phyloP scores from a whole-genome alignment of 1,140 invertebrate genomes.

The Telenomus remus region DNA sequence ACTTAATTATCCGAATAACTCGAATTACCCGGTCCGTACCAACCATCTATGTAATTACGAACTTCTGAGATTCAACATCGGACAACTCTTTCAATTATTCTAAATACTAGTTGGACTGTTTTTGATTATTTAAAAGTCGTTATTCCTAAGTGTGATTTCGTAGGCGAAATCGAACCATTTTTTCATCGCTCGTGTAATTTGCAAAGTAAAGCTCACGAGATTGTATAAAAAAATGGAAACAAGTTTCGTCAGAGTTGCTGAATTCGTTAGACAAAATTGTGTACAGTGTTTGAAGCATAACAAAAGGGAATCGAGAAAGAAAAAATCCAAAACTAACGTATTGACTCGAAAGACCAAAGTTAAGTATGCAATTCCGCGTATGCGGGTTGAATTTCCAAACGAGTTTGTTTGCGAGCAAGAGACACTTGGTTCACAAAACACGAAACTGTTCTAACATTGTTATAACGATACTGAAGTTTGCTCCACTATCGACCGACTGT shows the following conservation, averaged over 20 bases:
- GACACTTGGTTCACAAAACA: conserved; percentile 20
- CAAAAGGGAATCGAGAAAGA: too few species aligned
- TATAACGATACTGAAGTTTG: conserved; percentile 42
- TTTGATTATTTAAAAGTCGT: conserved; percentile 3
- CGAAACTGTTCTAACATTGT: conserved; percentile 36
- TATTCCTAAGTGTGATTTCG: neutral
- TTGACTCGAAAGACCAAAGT: conserved; percentile 8
- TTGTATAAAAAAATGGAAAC: too few species aligned
- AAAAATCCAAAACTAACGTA: neutral
- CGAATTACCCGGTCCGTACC: conserved; percentile 1
- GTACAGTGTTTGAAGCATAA: too few species aligned
- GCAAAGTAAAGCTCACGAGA: too few species aligned
- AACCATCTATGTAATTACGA: conserved; percentile 8
- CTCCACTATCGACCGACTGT: conserved; percentile 31
- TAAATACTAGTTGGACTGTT: conserved; percentile 8
- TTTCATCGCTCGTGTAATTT: neutral
- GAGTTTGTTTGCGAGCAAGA: conserved; percentile 17
- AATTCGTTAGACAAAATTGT: too few species aligned
- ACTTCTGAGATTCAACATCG: neutral
- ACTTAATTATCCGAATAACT: conserved; percentile 25
- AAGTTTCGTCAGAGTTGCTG: too few species aligned
- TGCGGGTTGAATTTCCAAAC: conserved; percentile 19
- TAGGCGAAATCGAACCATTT: neutral
- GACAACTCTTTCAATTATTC: conserved; percentile 15
- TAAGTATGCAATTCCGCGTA: conserved; percentile 15